Conservation (phyloP, 1,140 invertebrate species). For the Eueides isabella region DNA sequence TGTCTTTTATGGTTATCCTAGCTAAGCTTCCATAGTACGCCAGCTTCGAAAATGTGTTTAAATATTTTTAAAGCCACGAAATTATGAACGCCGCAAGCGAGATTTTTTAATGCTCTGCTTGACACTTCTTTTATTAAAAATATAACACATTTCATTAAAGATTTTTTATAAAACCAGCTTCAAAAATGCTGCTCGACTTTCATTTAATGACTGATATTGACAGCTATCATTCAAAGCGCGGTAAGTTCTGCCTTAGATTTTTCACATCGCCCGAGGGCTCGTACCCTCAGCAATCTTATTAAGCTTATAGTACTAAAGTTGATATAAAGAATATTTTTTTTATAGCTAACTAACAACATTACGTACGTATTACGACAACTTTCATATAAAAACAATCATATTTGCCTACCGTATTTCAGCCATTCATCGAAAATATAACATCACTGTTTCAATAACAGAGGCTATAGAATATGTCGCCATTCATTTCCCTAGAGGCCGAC, state of each 20-base stretch:
- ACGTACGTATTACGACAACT: too few species aligned
- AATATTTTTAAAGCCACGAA: too few species aligned
- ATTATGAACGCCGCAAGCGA: too few species aligned
- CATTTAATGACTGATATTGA: not conserved
- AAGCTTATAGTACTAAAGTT: too few species aligned
- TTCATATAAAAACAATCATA: not conserved
- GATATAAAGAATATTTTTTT: too few species aligned
- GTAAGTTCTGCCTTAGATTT: not conserved
- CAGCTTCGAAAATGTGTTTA: too few species aligned
- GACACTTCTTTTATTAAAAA: not conserved
- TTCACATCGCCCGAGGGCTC: too few species aligned
- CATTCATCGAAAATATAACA: constrained; percentile 10
- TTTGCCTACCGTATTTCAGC: constrained; percentile 3
- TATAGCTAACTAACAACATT: too few species aligned
- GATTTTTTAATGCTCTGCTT: not conserved
- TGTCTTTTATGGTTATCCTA: too few species aligned
- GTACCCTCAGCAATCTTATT: too few species aligned
- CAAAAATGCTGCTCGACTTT: not conserved
- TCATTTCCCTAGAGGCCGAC: constrained; percentile 11
- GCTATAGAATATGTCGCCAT: not conserved
- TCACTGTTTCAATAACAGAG: constrained; percentile 1
- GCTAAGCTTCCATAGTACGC: too few species aligned
- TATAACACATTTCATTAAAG: not conserved
- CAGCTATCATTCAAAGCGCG: not conserved
- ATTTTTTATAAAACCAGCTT: not conserved